Base-by-base conservation (phyloP, 2,113 vertebrate genomes). In the Elephantulus edwardii region DNA sequence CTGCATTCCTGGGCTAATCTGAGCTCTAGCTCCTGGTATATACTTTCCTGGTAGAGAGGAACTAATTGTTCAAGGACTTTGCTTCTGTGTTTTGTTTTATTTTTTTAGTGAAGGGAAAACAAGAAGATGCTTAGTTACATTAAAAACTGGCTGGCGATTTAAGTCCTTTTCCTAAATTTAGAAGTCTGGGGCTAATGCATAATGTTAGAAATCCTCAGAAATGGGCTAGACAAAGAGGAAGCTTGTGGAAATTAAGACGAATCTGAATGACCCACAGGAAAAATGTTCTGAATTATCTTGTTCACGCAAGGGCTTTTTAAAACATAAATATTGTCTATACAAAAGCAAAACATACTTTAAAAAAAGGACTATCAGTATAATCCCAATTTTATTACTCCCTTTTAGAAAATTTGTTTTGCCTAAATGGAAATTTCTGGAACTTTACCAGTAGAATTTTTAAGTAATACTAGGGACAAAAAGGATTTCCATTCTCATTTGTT, bases 141-240 rank as follows among this genome's bases (percentile, higher is more conserved):
- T 84, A 72, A 89, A 92, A 88, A 74, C 68, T n/a, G n/a, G 20
- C 17, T 60, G 60, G 60, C 4, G 24, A 62, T 62, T 30, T 62
- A 87, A 68, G 81, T 91, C 26, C 14, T 64, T 44, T 81, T 14
- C 44, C 40, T 82, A 52, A 58, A 16, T 80, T 5, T 89, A 10
- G 71, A 91, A 52, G 54, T 8, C 54, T 77, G 20, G 19, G 30
- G 77, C 28, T 42, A 79, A 68, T 20, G 26, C 24, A 71, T 83
- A 86, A 42, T 16, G 82, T 78, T 60, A 38, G 48, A 75, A 95
- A 76, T 22, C 82, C 88, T 7, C 70, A 85, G 42, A 88, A 92
- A 58, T 4, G 82, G 50, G n/a, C 83, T 46, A 30, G 33, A 84
- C 8, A 64, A 44, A 83, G 22, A 60, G 16, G 20, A 76, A 83